These are phyloP conservation scores for Gibbula magus DNA, from an alignment of 2,888 invertebrate genomes.

Conservation along the genomic window DNA sequence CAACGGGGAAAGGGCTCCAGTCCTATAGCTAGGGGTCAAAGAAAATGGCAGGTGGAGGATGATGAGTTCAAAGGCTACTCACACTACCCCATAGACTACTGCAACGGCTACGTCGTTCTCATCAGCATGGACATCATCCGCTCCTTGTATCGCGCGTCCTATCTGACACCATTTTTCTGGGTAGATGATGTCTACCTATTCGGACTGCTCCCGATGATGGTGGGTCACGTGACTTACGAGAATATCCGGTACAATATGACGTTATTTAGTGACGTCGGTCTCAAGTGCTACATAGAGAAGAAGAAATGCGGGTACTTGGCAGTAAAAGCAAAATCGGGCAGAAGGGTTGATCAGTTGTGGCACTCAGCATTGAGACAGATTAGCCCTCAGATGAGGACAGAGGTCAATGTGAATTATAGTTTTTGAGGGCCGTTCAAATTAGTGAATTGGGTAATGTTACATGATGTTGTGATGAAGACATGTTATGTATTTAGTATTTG, in stretches of 20 bases:
- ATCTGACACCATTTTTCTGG: slow-evolving; percentile 72
- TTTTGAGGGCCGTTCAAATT: background rate
- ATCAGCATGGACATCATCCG: slow-evolving; percentile 61
- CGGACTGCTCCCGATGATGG: slow-evolving; percentile 66
- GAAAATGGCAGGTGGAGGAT: slow-evolving; percentile 61
- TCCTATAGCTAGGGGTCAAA: slow-evolving; percentile 48
- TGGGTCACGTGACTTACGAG: slow-evolving; percentile 53
- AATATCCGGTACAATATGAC: slow-evolving; percentile 90
- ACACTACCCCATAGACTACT: slow-evolving; percentile 67
- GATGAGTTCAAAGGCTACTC: slow-evolving; percentile 60
- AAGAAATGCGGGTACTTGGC: slow-evolving; percentile 50
- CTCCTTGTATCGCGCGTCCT: slow-evolving; percentile 62
- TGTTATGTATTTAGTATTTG: too few species aligned
- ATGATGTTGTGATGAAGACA: too few species aligned
- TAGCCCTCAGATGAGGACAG: background rate
- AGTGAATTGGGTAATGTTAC: too few species aligned
- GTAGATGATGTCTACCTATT: slow-evolving; percentile 73
- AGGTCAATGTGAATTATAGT: slow-evolving; percentile 4
- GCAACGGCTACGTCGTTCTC: slow-evolving; percentile 68
- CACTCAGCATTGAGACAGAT: slow-evolving; percentile 39
- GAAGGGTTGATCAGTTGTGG: slow-evolving; percentile 56
- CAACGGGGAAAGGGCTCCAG: slow-evolving; percentile 55
- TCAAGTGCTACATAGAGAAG: slow-evolving; percentile 47
- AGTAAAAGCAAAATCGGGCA: slow-evolving; percentile 46
- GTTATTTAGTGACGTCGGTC: slow-evolving; percentile 78